A percentile compares a stretch with the other conserved stretches of the same genome.
These are phyloP conservation scores for Phoenicopterus ruber DNA, from an alignment of 2,113 vertebrate genomes.

Conservation along the genomic window DNA sequence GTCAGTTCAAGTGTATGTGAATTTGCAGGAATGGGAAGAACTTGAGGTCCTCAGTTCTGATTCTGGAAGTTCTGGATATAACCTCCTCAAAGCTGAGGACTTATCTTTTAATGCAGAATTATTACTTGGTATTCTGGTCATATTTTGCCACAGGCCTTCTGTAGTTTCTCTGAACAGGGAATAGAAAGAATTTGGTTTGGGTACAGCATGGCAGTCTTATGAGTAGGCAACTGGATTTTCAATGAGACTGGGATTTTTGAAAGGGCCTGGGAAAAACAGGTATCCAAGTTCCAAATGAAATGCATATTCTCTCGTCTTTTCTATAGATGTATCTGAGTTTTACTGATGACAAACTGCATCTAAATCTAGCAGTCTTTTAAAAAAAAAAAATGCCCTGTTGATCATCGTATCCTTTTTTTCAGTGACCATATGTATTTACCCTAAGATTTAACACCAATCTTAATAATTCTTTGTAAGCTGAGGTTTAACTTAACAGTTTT, in stretches of 20 bases:
- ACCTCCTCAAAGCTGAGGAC: not conserved
- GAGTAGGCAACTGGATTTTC: not conserved
- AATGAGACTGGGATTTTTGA: not conserved
- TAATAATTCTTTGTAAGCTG: not conserved
- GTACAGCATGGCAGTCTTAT: not conserved
- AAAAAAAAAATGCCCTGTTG: too few species aligned
- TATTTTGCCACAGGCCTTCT: not conserved
- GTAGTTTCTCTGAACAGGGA: not conserved
- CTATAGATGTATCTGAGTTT: not conserved
- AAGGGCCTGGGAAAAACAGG: not conserved
- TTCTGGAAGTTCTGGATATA: not conserved
- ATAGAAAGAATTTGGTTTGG: not conserved
- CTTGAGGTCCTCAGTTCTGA: not conserved
- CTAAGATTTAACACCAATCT: not conserved
- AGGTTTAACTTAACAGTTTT: not conserved
- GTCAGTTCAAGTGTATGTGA: not conserved
- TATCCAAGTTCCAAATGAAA: not conserved
- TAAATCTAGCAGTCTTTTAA: not conserved
- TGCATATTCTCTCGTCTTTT: not conserved
- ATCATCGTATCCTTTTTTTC: not conserved
- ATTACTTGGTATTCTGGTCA: too few species aligned
- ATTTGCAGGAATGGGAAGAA: not conserved
- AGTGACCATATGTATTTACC: not conserved
- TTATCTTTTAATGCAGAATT: too few species aligned
- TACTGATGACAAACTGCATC: not conserved